A percentile compares a stretch with the other conserved stretches of the same genome.
These are phyloP conservation scores for Ibidorhyncha struthersii DNA, from an alignment of 2,113 vertebrate genomes.

Conservation along the genomic window DNA sequence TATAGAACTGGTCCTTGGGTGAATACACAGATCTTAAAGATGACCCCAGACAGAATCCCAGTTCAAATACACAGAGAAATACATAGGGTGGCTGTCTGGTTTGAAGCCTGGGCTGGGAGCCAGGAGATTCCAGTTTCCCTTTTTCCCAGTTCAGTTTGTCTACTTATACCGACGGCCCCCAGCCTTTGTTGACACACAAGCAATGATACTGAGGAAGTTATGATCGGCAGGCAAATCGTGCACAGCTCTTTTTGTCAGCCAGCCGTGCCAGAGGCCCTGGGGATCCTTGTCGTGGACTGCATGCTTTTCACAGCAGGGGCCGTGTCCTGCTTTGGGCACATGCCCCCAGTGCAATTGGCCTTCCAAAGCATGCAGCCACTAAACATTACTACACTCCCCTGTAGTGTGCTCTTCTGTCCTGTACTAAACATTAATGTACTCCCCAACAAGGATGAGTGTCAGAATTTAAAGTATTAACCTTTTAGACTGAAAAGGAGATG, in stretches of 20 bases:
- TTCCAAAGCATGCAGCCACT: not conserved
- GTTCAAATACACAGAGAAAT: not conserved
- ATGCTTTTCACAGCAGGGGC: not conserved
- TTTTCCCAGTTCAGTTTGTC: not conserved
- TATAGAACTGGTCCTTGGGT: not conserved
- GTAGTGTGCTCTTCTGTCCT: fast-evolving
- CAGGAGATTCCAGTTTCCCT: slow-evolving; percentile 1
- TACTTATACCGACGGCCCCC: fast-evolving
- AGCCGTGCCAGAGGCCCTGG: not conserved
- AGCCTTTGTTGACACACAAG: not conserved
- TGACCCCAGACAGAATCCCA: slow-evolving; percentile 1
- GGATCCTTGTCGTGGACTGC: not conserved
- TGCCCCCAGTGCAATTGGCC: fast-evolving
- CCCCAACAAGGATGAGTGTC: not conserved
- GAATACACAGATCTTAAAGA: not conserved
- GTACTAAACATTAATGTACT: not conserved
- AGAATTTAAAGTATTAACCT: not conserved
- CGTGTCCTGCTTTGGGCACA: not conserved
- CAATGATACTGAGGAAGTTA: not conserved
- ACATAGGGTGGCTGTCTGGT: not conserved
- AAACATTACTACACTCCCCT: not conserved
- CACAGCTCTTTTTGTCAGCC: not conserved
- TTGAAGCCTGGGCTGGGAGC: slow-evolving; percentile 14
- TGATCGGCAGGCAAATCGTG: not conserved
- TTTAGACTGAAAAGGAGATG: not conserved